Evolutionary conservation across 2,888 invertebrate genomes (phyloP), one percentile per base, ranked within the genome.

Genomic region (Drosophila siamana): DNA sequence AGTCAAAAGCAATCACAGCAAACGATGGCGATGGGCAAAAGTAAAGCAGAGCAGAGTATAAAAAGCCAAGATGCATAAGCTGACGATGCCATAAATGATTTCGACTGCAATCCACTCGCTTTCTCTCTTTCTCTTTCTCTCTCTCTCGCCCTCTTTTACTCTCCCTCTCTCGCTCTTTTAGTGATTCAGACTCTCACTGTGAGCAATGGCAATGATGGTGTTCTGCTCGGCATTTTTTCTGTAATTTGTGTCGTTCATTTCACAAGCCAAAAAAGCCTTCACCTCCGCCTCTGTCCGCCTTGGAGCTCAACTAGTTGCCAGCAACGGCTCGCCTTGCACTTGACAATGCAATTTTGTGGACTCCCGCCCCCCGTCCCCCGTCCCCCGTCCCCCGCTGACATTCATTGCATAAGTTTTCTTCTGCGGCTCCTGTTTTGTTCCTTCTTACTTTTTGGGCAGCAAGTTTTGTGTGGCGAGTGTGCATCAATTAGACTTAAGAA

Each of bases 311-410:
- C 16, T 19, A 13, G 30, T 30, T 30, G 9, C 16, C 22, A 30
- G 22, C 11, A 11, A 15, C 6, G 9, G 41, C 22, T 41, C 16
- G 41, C 7, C 47, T 62, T 57, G 66, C 74, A 67, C 61, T 80
- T 78, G 78, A 80, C 74, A 78, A 67, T 80, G 80, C 78, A 78
- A 74, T 80, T 78, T 67, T 46, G 41, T 40, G 22, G 36, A 8
- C 24, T 28, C 9, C 9, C 9, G 28, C 28, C 9, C 8, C 28
- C 2, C 9, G 8, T 2, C n/a, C 33, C 33, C 33, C n/a, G n/a
- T n/a, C n/a, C n/a, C n/a, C n/a, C n/a, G n/a, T n/a, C n/a, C 4
- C 38, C 22, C 3, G 16, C 28, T 43, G 64, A 71, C 74, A 77
- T 74, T 74, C 66, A 82, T 82, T 74, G 68, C 67, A 52, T 54